Evolutionary conservation across 1,140 invertebrate species (phyloP).

Genomic region (Aphaenogaster rudis): DNA sequence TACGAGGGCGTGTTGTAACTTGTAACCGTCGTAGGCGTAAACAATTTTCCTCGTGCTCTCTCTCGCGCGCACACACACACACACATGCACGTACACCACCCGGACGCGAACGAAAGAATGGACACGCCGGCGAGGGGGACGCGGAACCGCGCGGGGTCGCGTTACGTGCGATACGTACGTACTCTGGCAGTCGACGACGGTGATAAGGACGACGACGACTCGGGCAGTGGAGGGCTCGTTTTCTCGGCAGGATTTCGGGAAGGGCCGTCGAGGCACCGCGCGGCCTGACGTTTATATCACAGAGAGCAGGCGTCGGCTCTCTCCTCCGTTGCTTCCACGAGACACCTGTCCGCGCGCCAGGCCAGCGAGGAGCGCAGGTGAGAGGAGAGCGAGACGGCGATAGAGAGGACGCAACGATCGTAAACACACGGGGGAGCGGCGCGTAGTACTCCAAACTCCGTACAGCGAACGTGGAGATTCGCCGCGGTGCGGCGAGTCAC

Average conservation of each 20-base stretch:
- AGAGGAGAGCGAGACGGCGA: constrained; percentile 72
- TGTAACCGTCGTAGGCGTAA: constrained; percentile 3
- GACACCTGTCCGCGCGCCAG: constrained; percentile 71
- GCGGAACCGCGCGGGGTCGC: background rate
- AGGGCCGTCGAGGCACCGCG: constrained; percentile 13
- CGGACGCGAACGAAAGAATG: constrained; percentile 26
- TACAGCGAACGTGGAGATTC: constrained; percentile 17
- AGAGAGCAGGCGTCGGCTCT: constrained; percentile 70
- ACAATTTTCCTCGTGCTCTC: constrained; percentile 49
- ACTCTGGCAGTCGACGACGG: background rate
- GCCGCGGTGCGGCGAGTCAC: background rate
- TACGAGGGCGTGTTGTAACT: constrained; percentile 31
- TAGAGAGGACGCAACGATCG: constrained; percentile 76
- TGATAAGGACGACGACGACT: background rate
- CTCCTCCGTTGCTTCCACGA: constrained; percentile 60
- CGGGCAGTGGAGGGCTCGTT: constrained; percentile 67
- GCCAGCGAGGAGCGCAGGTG: constrained; percentile 65
- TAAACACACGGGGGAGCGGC: constrained; percentile 74
- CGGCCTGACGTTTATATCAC: constrained; percentile 64
- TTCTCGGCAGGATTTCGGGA: constrained; percentile 67
- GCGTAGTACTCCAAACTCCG: constrained; percentile 63
- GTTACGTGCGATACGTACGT: constrained; percentile 22
- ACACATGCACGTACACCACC: background rate
- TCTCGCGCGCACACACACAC: background rate
- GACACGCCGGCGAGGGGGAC: constrained; percentile 22